Evolutionary conservation across 2,888 invertebrate genomes (phyloP).

Genomic region (Ariolimax columbianus): DNA sequence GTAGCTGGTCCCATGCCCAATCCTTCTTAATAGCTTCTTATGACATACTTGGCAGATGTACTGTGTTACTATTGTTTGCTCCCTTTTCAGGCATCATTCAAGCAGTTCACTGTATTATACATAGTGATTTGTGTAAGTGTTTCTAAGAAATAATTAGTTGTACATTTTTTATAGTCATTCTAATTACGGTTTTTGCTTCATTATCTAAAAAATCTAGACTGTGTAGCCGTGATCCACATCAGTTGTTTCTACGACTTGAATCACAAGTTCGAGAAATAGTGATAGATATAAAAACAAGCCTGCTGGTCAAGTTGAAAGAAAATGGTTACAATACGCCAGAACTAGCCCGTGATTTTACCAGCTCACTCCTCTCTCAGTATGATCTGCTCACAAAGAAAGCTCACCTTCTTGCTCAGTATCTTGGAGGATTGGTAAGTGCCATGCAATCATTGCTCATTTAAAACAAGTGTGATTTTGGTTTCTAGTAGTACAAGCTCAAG

Average conservation of each 20-base stretch:
- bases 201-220: slow-evolving; percentile 66
- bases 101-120: too few species aligned
- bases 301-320: slow-evolving; percentile 81
- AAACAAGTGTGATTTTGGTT: not conserved
- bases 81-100: too few species aligned
- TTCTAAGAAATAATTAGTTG: not conserved
- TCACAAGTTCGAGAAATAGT: slow-evolving; percentile 84
- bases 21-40: too few species aligned
- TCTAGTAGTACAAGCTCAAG: too few species aligned
- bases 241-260: slow-evolving; percentile 84
- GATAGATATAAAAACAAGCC: slow-evolving; percentile 83
- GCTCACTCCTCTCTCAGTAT: slow-evolving; percentile 83
- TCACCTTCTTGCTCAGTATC: slow-evolving; percentile 82
- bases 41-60: too few species aligned
- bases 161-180: not conserved
- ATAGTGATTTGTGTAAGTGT: too few species aligned
- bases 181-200: not conserved
- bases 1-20: too few species aligned
- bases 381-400: slow-evolving; percentile 83
- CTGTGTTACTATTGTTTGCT: too few species aligned
- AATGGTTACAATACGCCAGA: slow-evolving; percentile 80
- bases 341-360: slow-evolving; percentile 82
- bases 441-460: not conserved
- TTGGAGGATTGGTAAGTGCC: slow-evolving; percentile 81
- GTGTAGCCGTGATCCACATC: slow-evolving; percentile 82